Base-by-base conservation (phyloP, 2,888 invertebrate genomes). In the Tenthredo notha region DNA sequence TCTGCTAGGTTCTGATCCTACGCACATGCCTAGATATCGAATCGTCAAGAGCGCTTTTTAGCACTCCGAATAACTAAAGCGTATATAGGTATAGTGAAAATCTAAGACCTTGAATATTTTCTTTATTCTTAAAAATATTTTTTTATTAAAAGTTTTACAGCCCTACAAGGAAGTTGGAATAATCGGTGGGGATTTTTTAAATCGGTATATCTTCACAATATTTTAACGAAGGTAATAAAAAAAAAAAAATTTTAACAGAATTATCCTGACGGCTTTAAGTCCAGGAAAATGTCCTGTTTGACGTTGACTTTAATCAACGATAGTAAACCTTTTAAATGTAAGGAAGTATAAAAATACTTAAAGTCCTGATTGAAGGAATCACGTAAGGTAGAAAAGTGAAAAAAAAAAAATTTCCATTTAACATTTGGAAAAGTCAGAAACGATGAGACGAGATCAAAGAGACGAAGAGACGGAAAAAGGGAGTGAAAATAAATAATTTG, bases 1-100 rank as follows among this genome's bases (percentile, higher is more conserved):
- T 54, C 74, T 67, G 47, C 65, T 33, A 70, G 47, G 67, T 47
- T 25, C 83, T 70, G 83, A 83, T 83, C 83, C 83, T 83, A 29
- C 67, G 50, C 83, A 83, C 83, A 83, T 50, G 83, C 47, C 70
- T 33, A 83, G 47, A 18, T 33, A 70, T 61, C 40, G 61, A 15
- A 15, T 37, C 40, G 10, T 77, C 15, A 21, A 58, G 61, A 37
- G 61, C n/a, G 80, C 40, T 43, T 80, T 80, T 80, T 33, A 21
- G 29, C 40, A 58, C 77, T 77, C 12, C 18, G 77, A 12, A 77
- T 9, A 10, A 15, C n/a, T n/a, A n/a, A n/a, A n/a, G n/a, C n/a
- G n/a, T n/a, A n/a, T n/a, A n/a, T n/a, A n/a, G n/a, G n/a, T 6
- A 33, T 33, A 18, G 4, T 0, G 43, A n/a, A 40, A 72, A 37